Conservation (phyloP, 2,797 vertebrate species). For the Catamblyrhynchus diadema region DNA sequence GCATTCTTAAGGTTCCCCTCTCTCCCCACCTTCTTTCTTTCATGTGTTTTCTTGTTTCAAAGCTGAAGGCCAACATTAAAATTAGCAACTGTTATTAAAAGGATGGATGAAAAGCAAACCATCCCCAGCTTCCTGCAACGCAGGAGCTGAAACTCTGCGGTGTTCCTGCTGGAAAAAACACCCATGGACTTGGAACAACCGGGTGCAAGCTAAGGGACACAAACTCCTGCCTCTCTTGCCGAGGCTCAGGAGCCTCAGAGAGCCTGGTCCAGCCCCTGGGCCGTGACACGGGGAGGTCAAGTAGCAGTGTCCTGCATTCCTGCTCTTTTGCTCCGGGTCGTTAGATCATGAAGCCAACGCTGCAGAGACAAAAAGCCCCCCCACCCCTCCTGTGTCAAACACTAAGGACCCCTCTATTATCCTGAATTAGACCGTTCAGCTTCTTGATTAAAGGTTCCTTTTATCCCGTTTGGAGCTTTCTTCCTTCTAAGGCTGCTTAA, state of each 20-base stretch:
- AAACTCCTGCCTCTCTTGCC: background rate
- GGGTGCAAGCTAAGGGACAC: background rate
- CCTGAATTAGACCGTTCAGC: constrained; percentile 74
- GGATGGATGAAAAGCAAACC: constrained; percentile 27
- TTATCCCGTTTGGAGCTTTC: constrained; percentile 64
- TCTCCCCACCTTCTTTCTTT: constrained; percentile 72
- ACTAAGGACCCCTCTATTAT: constrained; percentile 64
- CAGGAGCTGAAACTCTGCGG: background rate
- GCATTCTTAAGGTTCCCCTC: constrained; percentile 27
- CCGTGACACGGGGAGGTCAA: constrained; percentile 55
- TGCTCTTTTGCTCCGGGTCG: constrained; percentile 57
- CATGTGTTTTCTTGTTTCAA: constrained; percentile 73
- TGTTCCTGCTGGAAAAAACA: background rate
- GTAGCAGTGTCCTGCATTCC: constrained; percentile 55
- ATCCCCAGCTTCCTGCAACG: constrained; percentile 1
- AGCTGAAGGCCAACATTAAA: constrained; percentile 43
- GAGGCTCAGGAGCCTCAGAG: background rate
- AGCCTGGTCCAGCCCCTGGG: constrained; percentile 1
- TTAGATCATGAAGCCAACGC: constrained; percentile 55
- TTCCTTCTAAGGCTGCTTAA: constrained; percentile 73
- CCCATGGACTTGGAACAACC: background rate
- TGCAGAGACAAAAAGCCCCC: constrained; percentile 54
- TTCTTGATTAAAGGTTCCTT: constrained; percentile 71
- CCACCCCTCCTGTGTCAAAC: constrained; percentile 68
- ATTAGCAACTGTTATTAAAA: constrained; percentile 64